Percentiles rank a stretch among this genome's conserved stretches.
These are phyloP conservation scores for Crocodylus rhombifer DNA, from an alignment of 2,797 vertebrate species.

Conservation along the genomic window DNA sequence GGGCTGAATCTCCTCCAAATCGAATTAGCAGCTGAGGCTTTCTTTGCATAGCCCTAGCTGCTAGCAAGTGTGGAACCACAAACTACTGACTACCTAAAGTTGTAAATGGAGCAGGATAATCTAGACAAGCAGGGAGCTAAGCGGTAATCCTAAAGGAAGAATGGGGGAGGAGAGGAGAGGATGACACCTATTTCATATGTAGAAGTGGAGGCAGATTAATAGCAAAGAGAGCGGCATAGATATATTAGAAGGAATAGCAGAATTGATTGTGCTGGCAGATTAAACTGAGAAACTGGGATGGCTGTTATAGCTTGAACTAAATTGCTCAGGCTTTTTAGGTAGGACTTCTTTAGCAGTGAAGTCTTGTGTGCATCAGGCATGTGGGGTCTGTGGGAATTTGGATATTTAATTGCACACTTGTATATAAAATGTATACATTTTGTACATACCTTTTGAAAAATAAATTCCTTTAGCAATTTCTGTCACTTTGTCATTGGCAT, in stretches of 20 bases:
- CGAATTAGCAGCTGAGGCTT: background rate
- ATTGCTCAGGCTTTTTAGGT: too few relatives aligned
- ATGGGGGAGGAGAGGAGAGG: background rate
- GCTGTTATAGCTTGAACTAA: too few relatives aligned
- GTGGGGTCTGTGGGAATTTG: too few relatives aligned
- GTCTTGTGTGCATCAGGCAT: too few relatives aligned
- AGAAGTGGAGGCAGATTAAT: background rate
- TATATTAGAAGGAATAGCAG: background rate
- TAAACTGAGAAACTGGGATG: background rate
- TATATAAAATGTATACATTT: too few relatives aligned
- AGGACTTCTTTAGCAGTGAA: too few relatives aligned
- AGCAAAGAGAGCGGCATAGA: background rate
- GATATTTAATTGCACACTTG: too few relatives aligned
- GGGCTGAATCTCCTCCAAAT: too few relatives aligned
- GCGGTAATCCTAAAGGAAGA: background rate
- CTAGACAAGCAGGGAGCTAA: background rate
- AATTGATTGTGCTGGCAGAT: background rate
- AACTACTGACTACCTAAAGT: background rate
- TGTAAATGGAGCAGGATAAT: background rate
- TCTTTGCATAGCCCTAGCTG: background rate
- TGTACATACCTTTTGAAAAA: too few relatives aligned
- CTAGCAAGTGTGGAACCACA: background rate
- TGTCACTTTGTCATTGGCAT: too few relatives aligned
- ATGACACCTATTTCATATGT: background rate
- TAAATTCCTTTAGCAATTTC: too few relatives aligned